Conservation (phyloP, 2,113 vertebrate species). For the Silurus meridionalis region DNA sequence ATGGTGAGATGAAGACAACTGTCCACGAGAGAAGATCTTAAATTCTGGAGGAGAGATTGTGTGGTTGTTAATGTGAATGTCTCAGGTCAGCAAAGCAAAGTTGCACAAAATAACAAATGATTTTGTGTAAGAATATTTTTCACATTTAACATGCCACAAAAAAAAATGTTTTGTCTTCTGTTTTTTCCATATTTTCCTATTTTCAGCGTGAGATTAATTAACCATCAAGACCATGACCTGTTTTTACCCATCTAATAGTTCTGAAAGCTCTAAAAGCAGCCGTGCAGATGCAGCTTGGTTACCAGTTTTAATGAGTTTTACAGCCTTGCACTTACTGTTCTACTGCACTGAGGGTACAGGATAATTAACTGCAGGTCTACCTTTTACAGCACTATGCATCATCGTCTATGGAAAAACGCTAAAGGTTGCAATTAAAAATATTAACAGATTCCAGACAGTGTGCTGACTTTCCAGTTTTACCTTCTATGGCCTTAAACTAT, state of each 20-base stretch:
- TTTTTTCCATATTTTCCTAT: background rate
- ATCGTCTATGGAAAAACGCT: background rate
- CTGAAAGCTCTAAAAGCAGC: background rate
- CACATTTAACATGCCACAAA: too few species aligned
- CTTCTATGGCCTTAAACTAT: background rate
- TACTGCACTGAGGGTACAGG: background rate
- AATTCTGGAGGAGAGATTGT: background rate
- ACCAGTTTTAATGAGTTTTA: background rate
- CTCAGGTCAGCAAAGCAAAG: background rate
- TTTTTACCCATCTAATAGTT: background rate
- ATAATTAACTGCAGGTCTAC: constrained; percentile 22
- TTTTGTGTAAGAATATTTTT: background rate
- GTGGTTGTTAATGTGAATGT: background rate
- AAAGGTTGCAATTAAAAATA: constrained; percentile 5
- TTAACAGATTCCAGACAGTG: background rate
- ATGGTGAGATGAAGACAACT: background rate
- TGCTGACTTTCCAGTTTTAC: background rate
- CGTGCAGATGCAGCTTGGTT: background rate
- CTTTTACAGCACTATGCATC: background rate
- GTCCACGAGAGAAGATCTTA: background rate
- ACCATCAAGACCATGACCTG: background rate
- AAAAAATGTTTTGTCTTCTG: too few species aligned
- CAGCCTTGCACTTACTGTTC: background rate
- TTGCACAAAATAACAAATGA: background rate
- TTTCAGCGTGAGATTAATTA: background rate